These are phyloP conservation scores for Paramormyrops kingsleyae DNA, from an alignment of 2,113 vertebrate species.

Conservation along the genomic window DNA sequence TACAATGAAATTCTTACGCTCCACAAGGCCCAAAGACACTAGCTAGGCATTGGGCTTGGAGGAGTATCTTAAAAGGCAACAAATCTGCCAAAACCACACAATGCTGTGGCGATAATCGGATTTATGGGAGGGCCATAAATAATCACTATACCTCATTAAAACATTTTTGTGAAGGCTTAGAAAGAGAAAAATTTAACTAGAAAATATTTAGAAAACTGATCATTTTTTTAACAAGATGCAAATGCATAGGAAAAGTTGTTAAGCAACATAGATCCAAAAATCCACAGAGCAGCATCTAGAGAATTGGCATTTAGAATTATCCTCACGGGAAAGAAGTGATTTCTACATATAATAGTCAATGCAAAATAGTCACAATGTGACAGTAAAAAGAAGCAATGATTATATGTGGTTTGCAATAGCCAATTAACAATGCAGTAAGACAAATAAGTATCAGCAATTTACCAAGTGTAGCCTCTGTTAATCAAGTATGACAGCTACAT, in stretches of 20 bases:
- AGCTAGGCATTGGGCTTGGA: conserved; percentile 37
- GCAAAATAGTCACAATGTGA: not conserved
- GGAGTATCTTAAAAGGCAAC: conserved; percentile 41
- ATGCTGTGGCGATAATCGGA: conserved; percentile 36
- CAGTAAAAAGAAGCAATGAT: not conserved
- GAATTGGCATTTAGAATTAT: not conserved
- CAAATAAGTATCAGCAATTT: not conserved
- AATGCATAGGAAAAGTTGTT: not conserved
- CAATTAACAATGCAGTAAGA: not conserved
- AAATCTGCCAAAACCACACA: conserved; percentile 55
- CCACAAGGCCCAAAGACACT: conserved; percentile 16
- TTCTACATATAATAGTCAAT: not conserved
- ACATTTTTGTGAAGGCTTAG: not conserved
- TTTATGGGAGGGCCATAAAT: not conserved
- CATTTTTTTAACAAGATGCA: not conserved
- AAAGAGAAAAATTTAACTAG: not conserved
- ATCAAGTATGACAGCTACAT: not conserved
- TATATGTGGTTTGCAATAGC: not conserved
- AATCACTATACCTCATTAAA: not conserved
- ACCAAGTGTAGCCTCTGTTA: not conserved
- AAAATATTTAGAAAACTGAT: not conserved
- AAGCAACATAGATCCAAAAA: not conserved
- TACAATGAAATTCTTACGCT: not conserved
- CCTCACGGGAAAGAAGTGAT: not conserved
- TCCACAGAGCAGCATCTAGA: not conserved